phyloP scores from a whole-genome alignment of 2,888 invertebrate genomes.

The Epiblema foenella region DNA sequence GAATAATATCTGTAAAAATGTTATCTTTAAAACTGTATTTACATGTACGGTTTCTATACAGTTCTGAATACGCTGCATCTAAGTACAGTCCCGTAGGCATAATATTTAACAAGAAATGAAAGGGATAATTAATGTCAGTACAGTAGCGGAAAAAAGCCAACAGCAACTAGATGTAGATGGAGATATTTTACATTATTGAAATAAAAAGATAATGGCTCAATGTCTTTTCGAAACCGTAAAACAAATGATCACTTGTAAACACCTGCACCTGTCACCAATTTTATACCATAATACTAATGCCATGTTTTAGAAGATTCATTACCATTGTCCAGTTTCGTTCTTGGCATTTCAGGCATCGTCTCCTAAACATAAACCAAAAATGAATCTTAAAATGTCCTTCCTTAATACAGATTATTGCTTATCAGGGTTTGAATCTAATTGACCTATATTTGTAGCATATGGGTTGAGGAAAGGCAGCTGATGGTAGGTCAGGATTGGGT shows the following conservation, averaged over 20 bases:
- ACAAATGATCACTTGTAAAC: constrained; percentile 61
- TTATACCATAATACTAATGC: constrained; percentile 61
- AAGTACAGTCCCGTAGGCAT: background rate
- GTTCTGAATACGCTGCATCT: background rate
- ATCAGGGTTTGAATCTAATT: constrained; percentile 58
- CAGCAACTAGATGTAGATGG: background rate
- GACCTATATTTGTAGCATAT: constrained; percentile 79
- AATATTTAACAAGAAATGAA: background rate
- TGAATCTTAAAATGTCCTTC: constrained; percentile 45
- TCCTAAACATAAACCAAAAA: constrained; percentile 46
- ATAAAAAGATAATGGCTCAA: constrained; percentile 69
- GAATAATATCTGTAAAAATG: too few species aligned
- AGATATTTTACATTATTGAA: constrained; percentile 44
- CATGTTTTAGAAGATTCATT: constrained; percentile 72
- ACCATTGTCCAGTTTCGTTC: constrained; percentile 58
- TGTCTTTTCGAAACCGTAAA: constrained; percentile 56
- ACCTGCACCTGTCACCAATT: constrained; percentile 71
- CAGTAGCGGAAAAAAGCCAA: constrained; percentile 32
- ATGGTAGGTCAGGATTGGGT: constrained; percentile 74
- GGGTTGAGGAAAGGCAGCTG: constrained; percentile 74
- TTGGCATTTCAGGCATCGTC: constrained; percentile 50
- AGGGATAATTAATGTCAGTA: constrained; percentile 10
- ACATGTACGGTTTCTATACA: too few species aligned
- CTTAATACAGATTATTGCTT: constrained; percentile 50
- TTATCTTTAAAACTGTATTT: too few species aligned